Conservation (phyloP, 2,888 invertebrate species). For the Dolichopus griseipennis region DNA sequence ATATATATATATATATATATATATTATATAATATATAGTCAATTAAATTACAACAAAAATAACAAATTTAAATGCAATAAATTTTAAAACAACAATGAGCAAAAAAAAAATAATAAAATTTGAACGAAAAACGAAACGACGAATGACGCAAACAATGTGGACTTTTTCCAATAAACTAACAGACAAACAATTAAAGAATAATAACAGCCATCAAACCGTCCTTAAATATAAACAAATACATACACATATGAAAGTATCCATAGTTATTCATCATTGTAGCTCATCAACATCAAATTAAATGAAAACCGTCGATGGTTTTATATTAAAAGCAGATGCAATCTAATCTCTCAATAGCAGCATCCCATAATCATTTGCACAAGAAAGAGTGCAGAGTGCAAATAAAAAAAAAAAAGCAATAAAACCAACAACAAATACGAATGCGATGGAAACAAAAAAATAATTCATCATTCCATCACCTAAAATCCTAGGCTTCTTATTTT, state of each 20-base stretch:
- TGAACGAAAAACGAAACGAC: background rate
- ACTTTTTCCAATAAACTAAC: background rate
- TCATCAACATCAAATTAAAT: too few species aligned
- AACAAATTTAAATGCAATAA: too few species aligned
- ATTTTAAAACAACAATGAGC: too few species aligned
- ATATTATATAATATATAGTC: too few species aligned
- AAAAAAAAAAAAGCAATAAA: background rate
- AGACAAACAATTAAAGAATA: background rate
- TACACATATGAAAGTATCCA: too few species aligned
- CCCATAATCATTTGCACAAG: background rate
- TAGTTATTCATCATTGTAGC: too few species aligned
- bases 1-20: too few species aligned
- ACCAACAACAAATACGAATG: background rate
- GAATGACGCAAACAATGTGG: background rate
- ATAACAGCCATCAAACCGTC: too few species aligned
- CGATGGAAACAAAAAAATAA: background rate
- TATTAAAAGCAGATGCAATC: background rate
- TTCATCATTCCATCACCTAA: conserved; percentile 3
- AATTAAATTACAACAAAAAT: too few species aligned
- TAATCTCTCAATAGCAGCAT: background rate
- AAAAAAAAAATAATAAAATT: too few species aligned
- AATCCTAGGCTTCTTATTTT: background rate
- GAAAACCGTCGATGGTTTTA: too few species aligned
- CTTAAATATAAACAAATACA: too few species aligned
- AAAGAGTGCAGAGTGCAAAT: background rate